Conservation (phyloP, 2,888 invertebrate genomes). For the Argyresthia albistria region DNA sequence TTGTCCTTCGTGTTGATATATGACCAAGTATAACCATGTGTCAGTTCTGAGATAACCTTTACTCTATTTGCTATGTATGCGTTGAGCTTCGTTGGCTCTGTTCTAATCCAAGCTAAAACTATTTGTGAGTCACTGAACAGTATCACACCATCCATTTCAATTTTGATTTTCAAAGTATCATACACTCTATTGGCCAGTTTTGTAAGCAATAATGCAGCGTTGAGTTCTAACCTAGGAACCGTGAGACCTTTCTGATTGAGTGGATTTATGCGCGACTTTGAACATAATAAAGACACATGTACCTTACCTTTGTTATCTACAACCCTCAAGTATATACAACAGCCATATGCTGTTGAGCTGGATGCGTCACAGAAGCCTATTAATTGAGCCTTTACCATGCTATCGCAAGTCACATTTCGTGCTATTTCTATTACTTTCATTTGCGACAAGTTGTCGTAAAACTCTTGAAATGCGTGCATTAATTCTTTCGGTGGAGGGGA, state of each 20-base stretch:
- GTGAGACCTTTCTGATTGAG: slow-evolving; percentile 4
- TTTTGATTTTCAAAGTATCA: not conserved
- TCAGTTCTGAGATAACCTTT: slow-evolving; percentile 7
- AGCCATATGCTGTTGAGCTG: slow-evolving; percentile 10
- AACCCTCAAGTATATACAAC: slow-evolving; percentile 12
- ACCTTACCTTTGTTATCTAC: slow-evolving; percentile 8
- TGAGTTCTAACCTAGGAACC: slow-evolving; percentile 11
- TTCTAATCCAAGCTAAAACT: slow-evolving; percentile 14
- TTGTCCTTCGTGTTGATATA: slow-evolving; percentile 10
- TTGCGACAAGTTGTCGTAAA: slow-evolving; percentile 4
- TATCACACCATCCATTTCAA: not conserved
- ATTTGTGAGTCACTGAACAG: slow-evolving; percentile 15
- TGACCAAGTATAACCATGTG: slow-evolving; percentile 7
- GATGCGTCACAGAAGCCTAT: slow-evolving; percentile 14
- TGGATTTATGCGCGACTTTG: slow-evolving; percentile 14
- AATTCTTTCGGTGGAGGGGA: slow-evolving; percentile 1
- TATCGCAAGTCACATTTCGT: not conserved
- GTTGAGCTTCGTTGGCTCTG: slow-evolving; percentile 7
- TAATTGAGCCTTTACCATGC: not conserved
- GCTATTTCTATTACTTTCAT: slow-evolving; percentile 9
- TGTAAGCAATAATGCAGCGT: slow-evolving; percentile 10
- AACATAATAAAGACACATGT: slow-evolving; percentile 9
- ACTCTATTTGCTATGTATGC: slow-evolving; percentile 16
- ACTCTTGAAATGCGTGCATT: slow-evolving; percentile 5
- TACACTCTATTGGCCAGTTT: slow-evolving; percentile 5